These are phyloP conservation scores for Frankliniella intonsa DNA, from an alignment of 2,888 invertebrate genomes.

Conservation along the genomic window DNA sequence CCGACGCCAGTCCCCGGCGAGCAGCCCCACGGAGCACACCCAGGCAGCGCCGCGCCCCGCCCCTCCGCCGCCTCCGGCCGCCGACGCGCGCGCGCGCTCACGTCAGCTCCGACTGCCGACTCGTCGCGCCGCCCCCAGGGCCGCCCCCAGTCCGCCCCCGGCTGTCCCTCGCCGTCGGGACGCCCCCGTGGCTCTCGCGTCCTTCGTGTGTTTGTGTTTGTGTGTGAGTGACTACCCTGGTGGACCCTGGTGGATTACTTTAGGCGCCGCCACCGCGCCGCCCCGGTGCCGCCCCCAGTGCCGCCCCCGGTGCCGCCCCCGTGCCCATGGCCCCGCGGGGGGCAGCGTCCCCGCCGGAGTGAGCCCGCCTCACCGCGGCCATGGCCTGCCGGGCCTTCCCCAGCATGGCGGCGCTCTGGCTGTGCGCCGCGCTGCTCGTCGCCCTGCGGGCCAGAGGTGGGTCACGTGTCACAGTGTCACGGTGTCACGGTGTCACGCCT, in stretches of 20 bases:
- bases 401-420: background rate
- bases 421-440: background rate
- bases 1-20: background rate
- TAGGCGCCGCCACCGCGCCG: background rate
- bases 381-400: background rate
- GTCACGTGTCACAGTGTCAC: background rate
- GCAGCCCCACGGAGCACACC: background rate
- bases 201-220: background rate
- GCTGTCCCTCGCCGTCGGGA: background rate
- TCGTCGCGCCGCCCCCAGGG: background rate
- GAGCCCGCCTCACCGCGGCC: background rate
- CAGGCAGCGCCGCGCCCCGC: background rate
- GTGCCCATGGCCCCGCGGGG: too few relatives aligned
- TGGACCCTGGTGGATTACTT: background rate
- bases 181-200: background rate
- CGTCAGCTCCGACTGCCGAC: background rate
- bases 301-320: background rate
- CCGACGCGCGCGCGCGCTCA: background rate
- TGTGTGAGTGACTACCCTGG: background rate
- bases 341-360: too few relatives aligned
- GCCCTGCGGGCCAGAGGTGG: background rate
- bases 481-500: too few relatives aligned
- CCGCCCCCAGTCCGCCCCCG: background rate
- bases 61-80: background rate
- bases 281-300: too few relatives aligned